Base-by-base conservation (phyloP, 1,140 invertebrate species). In the Oscheius sp. region DNA sequence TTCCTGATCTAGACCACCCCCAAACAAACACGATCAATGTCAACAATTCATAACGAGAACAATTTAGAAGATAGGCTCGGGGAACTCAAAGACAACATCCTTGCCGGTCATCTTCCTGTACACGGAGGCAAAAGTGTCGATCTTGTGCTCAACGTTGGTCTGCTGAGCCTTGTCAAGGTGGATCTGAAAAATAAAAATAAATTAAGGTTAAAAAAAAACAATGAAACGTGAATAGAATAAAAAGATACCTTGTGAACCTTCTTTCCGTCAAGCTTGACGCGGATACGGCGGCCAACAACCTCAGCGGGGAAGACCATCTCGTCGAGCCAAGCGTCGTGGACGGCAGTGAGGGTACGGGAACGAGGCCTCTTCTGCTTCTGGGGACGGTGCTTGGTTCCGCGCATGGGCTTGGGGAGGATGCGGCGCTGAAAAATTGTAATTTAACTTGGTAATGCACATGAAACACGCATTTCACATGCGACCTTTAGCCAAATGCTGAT, bases 31-130 rank as follows among this genome's bases (percentile, higher is more conserved):
- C n/a, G n/a, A n/a, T n/a, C n/a, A n/a, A n/a, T n/a, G n/a, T 67
- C 67, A 68, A 68, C 67, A 68, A 68, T 68, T 68, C 45, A 68
- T 68, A 65, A 65, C 61, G 62, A 73, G 52, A 58, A 64, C 38
- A 52, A 38, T 73, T 87, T 87, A 89, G 77, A 88, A 86, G 66
- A 88, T 82, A 82, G 93, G 92, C 89, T 99, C 96, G 73, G 94
- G 95, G 88, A 99, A 99, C 89, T 99, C 95, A 86, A 99, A 99
- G 73, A 90, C 93, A 62, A 99, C 96, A 88, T 98, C 94, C 83
- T 97, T 93, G 78, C 95, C 95, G 77, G 96, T 99, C 75, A 99
- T 87, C 86, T 96, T 96, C 88, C 98, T 98, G 89, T 99, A 99
- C 70, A 99, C 93, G 75, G 92, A 91, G 79, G 92, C 91, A 89